Base-by-base conservation (phyloP, 2,797 vertebrate genomes). In the Esox masquinongy region DNA sequence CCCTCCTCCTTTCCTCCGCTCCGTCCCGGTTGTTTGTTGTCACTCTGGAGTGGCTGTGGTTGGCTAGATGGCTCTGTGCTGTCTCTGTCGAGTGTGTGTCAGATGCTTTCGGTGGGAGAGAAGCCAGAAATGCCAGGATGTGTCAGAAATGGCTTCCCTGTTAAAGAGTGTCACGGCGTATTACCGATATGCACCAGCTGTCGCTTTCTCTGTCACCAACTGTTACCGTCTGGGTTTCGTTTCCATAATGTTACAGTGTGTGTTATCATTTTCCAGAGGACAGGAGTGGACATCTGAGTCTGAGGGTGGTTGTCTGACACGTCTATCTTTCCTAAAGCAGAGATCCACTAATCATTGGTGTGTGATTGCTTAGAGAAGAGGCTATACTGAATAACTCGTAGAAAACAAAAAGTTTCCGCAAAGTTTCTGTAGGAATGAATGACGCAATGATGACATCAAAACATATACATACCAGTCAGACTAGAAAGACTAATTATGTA, bases 141-240 rank as follows among this genome's bases (percentile, higher is more conserved):
- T 83, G 83, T 86, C 79, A 73, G 78, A 75, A 83, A 79, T 47
- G 66, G 47, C 85, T 82, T 77, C 67, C 53, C 71, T 31, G 0
- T 16, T 22, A 64, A 79, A 79, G 84, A 82, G 80, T 80, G 77
- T 74, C 74, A 87, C 76, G 74, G 36, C 59, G 24, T 81, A 77
- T 80, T 85, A 77, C 82, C 19, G 19, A 22, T 6, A 59, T 59
- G 9, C n/a, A 2, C 53, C 53, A 59, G n/a, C n/a, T 59, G 53
- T 59, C 9, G 53, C 53, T 59, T n/a, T 66, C 14, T 29, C 63
- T 66, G 63, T 66, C 15, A 66, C 63, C 29, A 31, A 31, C 63
- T 43, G 34, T 39, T 19, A 68, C 36, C 36, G 34, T 68, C 31
- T 68, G 17, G 19, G 31, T 68, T 31, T 68, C 8, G 7, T 43